Evolutionary conservation across 2,113 vertebrate genomes (phyloP).

Genomic region (Onychostoma macrolepis): DNA sequence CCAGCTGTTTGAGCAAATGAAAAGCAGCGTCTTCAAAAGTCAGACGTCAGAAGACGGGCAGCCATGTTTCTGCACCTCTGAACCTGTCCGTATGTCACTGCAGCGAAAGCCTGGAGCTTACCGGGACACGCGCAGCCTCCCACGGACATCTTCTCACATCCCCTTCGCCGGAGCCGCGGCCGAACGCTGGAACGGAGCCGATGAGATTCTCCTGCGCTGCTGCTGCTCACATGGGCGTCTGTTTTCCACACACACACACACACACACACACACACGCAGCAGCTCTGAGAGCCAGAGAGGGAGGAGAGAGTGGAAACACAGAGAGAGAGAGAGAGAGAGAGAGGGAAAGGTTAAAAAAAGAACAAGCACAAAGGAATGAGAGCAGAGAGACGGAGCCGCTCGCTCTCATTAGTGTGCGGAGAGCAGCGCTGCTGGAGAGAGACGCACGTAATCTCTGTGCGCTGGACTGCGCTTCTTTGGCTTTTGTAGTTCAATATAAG

Average conservation of each 20-base stretch:
- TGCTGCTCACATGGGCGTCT: conserved; percentile 78
- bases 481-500: neutral
- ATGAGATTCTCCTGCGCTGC: conserved; percentile 68
- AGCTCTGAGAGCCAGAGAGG: conserved; percentile 32
- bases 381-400: conserved; percentile 56
- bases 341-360: conserved; percentile 51
- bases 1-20: conserved; percentile 41
- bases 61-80: conserved; percentile 51
- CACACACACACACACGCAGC: conserved; percentile 62
- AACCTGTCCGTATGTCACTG: conserved; percentile 72
- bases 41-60: conserved; percentile 32
- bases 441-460: conserved; percentile 13
- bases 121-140: conserved; percentile 94
- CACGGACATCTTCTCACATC: conserved; percentile 96
- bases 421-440: conserved; percentile 67
- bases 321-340: conserved; percentile 23
- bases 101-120: conserved; percentile 72
- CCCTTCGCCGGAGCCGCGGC: conserved; percentile 75
- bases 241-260: conserved; percentile 72
- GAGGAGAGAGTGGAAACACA: conserved; percentile 38
- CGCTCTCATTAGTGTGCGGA: conserved; percentile 73
- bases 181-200: conserved; percentile 75
- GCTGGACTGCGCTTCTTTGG: neutral
- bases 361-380: conserved; percentile 59
- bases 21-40: conserved; percentile 33